Evolutionary conservation across 2,113 vertebrate genomes (phyloP), one percentile per base, ranked within the genome.

Genomic region (Solenodon paradoxus): DNA sequence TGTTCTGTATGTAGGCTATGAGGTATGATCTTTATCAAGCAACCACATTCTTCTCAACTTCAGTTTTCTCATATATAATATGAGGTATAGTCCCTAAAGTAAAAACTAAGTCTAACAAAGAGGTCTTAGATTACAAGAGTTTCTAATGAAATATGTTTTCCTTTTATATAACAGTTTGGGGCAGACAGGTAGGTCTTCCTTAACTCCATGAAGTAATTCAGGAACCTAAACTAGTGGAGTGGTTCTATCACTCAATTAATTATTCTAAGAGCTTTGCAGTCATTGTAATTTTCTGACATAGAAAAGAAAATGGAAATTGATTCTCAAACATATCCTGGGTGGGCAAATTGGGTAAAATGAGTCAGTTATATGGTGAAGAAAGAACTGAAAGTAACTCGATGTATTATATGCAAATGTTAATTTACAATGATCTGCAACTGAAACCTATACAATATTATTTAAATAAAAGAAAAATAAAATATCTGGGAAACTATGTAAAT

Each of bases 261-360:
- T 35, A 66, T 72, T 32, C 2, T 7, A 71, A 35, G 1, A 35
- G 7, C 28, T 12, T 24, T 74, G 32, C 4, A 74, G 8, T 32
- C 17, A 42, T 61, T 11, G 19, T 8, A 16, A 19, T 30, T 59
- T 66, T 82, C 11, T 63, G 16, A 28, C 7, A 71, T 2, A 9
- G 42, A 71, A 30, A 71, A 42, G 24, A 7, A 85, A 88, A n/a
- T 22, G 3, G 5, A 79, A 10, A 45, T 11, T 61, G 19, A 75
- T 11, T 59, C 35, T 22, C 0, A 13, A 10, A 3, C 1, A 75
- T n/a, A n/a, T n/a, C n/a, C n/a, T n/a, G n/a, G n/a, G n/a, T n/a
- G n/a, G n/a, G n/a, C n/a, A n/a, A n/a, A n/a, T n/a, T n/a, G n/a
- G n/a, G n/a, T n/a, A n/a, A n/a, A n/a, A n/a, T n/a, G n/a, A n/a